Conservation (phyloP, 2,113 vertebrate genomes). For the Serilophus lunatus region DNA sequence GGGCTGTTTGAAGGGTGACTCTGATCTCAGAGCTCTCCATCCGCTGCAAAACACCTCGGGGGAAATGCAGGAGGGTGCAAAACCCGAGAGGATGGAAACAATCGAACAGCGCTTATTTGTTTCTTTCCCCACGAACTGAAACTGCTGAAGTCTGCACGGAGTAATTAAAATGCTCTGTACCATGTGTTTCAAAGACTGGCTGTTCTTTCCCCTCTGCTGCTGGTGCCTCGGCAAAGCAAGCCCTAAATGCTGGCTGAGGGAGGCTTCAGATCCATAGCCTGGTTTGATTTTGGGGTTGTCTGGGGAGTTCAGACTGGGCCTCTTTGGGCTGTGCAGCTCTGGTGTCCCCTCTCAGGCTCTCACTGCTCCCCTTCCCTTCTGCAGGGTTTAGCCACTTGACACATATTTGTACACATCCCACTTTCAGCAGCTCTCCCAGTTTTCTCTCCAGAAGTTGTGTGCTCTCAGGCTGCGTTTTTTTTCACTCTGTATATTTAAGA, state of each 20-base stretch:
- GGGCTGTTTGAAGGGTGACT: not conserved
- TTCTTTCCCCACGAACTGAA: not conserved
- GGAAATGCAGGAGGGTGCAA: not conserved
- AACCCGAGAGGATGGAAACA: slow-evolving; percentile 15
- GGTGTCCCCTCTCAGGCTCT: too few relatives aligned
- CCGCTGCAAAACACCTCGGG: not conserved
- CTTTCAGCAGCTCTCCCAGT: not conserved
- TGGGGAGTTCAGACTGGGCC: not conserved
- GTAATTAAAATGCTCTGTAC: not conserved
- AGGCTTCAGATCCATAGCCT: not conserved
- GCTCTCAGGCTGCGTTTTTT: not conserved
- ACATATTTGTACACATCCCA: slow-evolving; percentile 17
- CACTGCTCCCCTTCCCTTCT: not conserved
- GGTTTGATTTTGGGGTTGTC: not conserved
- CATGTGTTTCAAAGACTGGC: not conserved
- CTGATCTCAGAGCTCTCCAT: not conserved
- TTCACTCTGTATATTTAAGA: slow-evolving; percentile 32
- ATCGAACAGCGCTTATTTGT: not conserved
- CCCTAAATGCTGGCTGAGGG: not conserved
- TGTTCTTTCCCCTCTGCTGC: slow-evolving; percentile 32
- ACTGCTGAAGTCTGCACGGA: slow-evolving; percentile 28
- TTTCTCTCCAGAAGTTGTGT: slow-evolving; percentile 45
- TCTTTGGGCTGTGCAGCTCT: too few relatives aligned
- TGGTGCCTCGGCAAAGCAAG: not conserved
- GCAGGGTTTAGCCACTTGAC: not conserved